A percentile compares a stretch with the other conserved stretches of the same genome.
These are phyloP conservation scores for Odobenus rosmarus DNA, from an alignment of 2,113 vertebrate species.

Conservation along the genomic window DNA sequence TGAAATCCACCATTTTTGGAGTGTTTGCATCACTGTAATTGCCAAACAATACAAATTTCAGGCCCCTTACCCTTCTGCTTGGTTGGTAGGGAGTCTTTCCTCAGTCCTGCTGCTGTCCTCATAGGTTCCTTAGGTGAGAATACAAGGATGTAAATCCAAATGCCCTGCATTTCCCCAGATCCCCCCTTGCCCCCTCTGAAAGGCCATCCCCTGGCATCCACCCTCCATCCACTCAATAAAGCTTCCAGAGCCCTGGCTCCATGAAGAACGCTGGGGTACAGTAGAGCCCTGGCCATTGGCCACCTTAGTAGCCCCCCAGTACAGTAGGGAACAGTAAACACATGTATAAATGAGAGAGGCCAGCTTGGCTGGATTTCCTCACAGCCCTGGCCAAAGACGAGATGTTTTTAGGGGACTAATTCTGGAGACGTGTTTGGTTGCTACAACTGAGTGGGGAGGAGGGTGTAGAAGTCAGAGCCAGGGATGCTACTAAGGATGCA, in stretches of 20 bases:
- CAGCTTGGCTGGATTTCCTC: not conserved
- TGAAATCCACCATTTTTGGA: not conserved
- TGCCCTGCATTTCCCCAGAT: not conserved
- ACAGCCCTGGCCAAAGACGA: not conserved
- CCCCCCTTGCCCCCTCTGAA: not conserved
- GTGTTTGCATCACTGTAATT: not conserved
- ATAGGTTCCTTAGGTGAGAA: not conserved
- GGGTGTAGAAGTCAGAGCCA: not conserved
- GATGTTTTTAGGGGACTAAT: not conserved
- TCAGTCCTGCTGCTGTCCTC: not conserved
- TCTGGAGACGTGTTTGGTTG: not conserved
- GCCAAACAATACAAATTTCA: not conserved
- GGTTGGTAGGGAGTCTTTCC: rapidly evolving
- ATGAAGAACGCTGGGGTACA: not conserved
- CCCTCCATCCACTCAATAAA: not conserved
- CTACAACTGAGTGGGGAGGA: no score
- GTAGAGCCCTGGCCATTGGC: not conserved
- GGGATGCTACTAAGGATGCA: no score
- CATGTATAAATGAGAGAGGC: not conserved
- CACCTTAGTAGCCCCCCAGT: not conserved
- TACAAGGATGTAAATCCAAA: not conserved
- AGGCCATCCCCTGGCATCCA: not conserved
- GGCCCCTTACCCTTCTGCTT: not conserved
- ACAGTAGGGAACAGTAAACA: not conserved
- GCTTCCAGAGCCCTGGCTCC: not conserved